These are phyloP conservation scores for Eupithecia pulchellata DNA, from an alignment of 2,888 invertebrate species.

Conservation along the genomic window DNA sequence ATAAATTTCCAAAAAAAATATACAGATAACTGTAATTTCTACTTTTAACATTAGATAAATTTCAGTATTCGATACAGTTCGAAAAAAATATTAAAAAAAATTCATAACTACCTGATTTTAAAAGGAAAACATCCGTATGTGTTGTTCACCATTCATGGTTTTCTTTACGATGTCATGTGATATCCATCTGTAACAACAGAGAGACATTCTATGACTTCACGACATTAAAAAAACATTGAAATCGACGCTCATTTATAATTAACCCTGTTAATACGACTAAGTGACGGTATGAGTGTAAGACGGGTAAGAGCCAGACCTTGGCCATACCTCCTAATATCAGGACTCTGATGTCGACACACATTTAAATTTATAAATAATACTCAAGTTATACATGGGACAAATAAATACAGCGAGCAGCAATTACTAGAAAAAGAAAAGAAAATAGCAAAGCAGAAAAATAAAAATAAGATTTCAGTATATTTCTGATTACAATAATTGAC, in stretches of 20 bases:
- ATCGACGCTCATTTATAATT: not conserved
- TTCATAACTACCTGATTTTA: conserved; percentile 28
- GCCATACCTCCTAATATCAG: not conserved
- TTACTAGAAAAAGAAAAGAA: not conserved
- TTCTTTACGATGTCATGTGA: not conserved
- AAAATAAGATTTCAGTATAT: not conserved
- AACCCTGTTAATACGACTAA: not conserved
- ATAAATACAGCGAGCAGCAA: not conserved
- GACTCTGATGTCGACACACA: not conserved
- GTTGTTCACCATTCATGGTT: not conserved
- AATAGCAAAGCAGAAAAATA: not conserved
- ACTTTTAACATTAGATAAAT: not conserved
- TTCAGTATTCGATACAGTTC: conserved; percentile 18
- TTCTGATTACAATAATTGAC: not conserved
- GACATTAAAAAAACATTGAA: not conserved
- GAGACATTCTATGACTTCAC: conserved; percentile 51
- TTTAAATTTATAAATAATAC: not conserved
- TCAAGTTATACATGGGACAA: not conserved
- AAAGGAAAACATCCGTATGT: not conserved
- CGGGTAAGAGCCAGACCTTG: not conserved
- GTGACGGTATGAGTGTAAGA: too few relatives aligned
- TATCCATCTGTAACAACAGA: conserved; percentile 61
- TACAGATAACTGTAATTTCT: too few relatives aligned
- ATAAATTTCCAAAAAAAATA: too few relatives aligned
- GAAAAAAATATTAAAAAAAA: not conserved